A percentile compares a stretch with the other conserved stretches of the same genome.
These are phyloP conservation scores for Lithophane semibrunnea DNA, from an alignment of 2,888 invertebrate genomes.

Conservation along the genomic window DNA sequence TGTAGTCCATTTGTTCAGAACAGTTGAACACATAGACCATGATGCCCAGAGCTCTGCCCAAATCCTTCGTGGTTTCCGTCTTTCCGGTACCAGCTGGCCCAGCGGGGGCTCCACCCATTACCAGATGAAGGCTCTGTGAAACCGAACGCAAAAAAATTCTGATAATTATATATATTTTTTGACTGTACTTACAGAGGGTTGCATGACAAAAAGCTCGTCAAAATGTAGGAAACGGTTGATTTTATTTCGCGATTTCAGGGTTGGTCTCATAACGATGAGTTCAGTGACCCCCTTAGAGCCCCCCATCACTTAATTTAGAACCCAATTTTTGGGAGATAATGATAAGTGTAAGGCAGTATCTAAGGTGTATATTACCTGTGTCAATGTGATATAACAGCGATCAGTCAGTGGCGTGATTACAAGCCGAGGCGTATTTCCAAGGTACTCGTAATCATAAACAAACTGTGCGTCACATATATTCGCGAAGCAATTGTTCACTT, in stretches of 20 bases:
- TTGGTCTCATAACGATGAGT: no score
- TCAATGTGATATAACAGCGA: constrained; percentile 98
- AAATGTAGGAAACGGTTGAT: no score
- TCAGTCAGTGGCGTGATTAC: constrained; percentile 99
- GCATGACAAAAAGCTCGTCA: no score
- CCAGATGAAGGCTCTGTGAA: constrained; percentile 94
- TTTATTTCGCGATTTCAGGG: no score
- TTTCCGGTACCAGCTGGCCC: constrained; percentile 99
- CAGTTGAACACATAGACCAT: constrained; percentile 99
- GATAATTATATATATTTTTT: not conserved
- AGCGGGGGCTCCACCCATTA: constrained; percentile 99
- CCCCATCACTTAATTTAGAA: not conserved
- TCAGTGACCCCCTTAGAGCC: no score
- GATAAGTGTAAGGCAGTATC: not conserved
- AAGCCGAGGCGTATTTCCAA: constrained; percentile 97
- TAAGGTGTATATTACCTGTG: constrained; percentile 91
- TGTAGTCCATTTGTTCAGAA: constrained; percentile 99
- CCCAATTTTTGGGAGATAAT: not conserved
- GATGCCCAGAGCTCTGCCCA: constrained; percentile 97
- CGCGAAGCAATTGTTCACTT: constrained; percentile 95
- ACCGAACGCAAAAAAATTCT: not conserved
- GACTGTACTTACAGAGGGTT: no score
- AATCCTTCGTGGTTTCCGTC: constrained; percentile 98
- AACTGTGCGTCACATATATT: constrained; percentile 99
- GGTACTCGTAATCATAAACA: constrained; percentile 97